Percentiles rank a stretch among this genome's conserved stretches.
Conservation (phyloP, 2,113 vertebrate genomes). For the Abramis brama region DNA sequence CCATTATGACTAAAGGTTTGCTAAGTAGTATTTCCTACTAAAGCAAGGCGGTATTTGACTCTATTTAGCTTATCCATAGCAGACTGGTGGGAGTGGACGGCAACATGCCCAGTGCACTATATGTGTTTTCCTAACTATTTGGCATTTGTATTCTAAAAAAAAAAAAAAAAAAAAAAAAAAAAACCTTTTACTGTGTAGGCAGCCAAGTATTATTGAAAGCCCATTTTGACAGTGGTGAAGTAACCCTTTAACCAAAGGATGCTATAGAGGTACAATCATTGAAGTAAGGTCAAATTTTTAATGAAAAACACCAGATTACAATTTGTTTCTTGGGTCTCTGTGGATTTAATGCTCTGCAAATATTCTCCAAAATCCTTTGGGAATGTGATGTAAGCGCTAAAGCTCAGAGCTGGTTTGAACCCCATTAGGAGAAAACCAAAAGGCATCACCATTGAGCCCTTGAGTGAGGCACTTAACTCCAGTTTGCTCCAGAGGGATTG, state of each 20-base stretch:
- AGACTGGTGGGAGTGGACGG: too few relatives aligned
- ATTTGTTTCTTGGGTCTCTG: not conserved
- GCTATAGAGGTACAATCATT: not conserved
- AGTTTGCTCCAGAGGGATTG: not conserved
- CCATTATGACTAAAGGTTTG: too few relatives aligned
- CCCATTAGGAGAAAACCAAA: not conserved
- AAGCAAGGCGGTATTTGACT: too few relatives aligned
- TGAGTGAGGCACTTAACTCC: not conserved
- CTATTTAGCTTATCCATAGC: too few relatives aligned
- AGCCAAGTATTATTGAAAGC: too few relatives aligned
- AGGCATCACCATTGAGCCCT: not conserved
- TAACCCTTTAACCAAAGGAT: not conserved
- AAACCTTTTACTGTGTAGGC: too few relatives aligned
- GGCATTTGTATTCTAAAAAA: too few relatives aligned
- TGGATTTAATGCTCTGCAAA: not conserved
- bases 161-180: too few relatives aligned
- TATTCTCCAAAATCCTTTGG: constrained; percentile 5
- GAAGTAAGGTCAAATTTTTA: not conserved
- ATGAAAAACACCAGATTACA: not conserved
- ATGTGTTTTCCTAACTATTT: too few relatives aligned
- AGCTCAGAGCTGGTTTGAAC: not conserved
- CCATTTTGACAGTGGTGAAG: too few relatives aligned
- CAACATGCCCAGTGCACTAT: too few relatives aligned
- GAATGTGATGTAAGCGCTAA: not conserved
- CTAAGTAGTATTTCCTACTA: too few relatives aligned